phyloP scores from a whole-genome alignment of 1,140 invertebrate genomes.

The Megalonaias nervosa region DNA sequence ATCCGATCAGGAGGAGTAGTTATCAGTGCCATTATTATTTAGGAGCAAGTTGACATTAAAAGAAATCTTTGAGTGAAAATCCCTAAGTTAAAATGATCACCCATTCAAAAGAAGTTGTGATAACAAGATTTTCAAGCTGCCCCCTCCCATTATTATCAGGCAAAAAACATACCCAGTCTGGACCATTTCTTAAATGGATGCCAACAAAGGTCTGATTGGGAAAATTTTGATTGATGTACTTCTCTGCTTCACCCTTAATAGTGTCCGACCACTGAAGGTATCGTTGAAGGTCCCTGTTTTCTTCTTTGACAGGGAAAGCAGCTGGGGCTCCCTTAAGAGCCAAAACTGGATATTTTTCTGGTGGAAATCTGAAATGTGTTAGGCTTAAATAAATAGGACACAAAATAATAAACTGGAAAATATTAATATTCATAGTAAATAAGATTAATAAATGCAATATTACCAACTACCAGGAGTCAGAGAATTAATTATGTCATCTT shows the following conservation, averaged over 20 bases:
- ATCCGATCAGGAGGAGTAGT: too few species aligned
- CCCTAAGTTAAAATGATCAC: background rate
- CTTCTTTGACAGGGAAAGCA: slow-evolving; percentile 91
- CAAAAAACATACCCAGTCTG: slow-evolving; percentile 87
- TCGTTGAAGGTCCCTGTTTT: slow-evolving; percentile 86
- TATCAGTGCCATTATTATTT: too few species aligned
- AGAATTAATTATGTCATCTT: too few species aligned
- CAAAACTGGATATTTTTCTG: slow-evolving; percentile 78
- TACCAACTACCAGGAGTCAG: too few species aligned
- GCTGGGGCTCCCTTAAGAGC: slow-evolving; percentile 89
- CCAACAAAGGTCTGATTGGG: slow-evolving; percentile 85
- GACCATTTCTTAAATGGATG: slow-evolving; percentile 94
- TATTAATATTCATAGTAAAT: too few species aligned
- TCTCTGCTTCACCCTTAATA: slow-evolving; percentile 79
- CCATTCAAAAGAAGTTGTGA: too few species aligned
- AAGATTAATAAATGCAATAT: too few species aligned
- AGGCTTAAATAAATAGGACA: background rate
- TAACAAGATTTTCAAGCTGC: too few species aligned
- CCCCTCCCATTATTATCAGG: background rate
- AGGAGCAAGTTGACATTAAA: too few species aligned
- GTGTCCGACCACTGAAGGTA: slow-evolving; percentile 88
- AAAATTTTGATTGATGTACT: slow-evolving; percentile 85
- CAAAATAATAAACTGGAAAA: background rate
- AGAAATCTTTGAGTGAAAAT: background rate
- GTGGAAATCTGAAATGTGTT: slow-evolving; percentile 76